These are phyloP conservation scores for Brachyhypopomus gauderio DNA, from an alignment of 2,113 vertebrate genomes.

Conservation along the genomic window DNA sequence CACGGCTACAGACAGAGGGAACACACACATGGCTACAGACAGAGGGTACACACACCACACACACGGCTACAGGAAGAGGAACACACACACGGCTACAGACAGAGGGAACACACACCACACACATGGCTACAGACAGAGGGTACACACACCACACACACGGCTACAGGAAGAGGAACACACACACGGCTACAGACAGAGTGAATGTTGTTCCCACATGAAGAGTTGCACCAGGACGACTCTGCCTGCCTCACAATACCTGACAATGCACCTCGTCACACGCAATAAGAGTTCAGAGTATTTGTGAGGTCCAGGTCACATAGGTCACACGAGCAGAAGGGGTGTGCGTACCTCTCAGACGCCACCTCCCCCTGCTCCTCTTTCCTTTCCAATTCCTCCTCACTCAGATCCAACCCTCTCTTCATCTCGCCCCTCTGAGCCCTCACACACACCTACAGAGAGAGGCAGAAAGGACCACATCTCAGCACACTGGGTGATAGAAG, in stretches of 20 bases:
- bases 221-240: no score
- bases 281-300: background rate
- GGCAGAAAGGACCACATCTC: background rate
- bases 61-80: background rate
- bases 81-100: background rate
- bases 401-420: conserved; percentile 80
- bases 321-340: background rate
- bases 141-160: background rate
- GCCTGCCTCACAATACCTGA: no score
- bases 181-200: background rate
- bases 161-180: background rate
- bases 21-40: background rate
- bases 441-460: conserved; percentile 77
- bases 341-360: conserved; percentile 80
- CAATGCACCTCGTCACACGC: no score
- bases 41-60: background rate
- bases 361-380: conserved; percentile 86
- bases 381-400: conserved; percentile 81
- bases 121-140: background rate
- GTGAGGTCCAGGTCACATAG: background rate
- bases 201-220: background rate
- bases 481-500: background rate
- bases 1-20: background rate
- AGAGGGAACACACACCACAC: background rate
- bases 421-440: conserved; percentile 79